A percentile compares a stretch with the other conserved stretches of the same genome.
Conservation (phyloP, 1,140 invertebrate genomes). For the Micrasema longulum region DNA sequence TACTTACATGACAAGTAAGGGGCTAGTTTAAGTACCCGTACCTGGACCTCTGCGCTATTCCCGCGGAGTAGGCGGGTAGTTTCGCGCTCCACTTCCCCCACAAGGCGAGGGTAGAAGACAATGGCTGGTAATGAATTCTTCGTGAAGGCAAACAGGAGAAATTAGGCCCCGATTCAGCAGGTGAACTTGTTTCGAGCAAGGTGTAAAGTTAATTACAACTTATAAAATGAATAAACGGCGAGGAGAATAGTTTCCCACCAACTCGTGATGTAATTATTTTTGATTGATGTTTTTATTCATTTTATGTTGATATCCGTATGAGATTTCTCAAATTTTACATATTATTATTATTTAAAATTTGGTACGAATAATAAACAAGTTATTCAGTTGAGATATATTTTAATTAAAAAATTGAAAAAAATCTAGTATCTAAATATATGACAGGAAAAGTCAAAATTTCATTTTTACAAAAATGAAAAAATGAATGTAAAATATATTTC, state of each 20-base stretch:
- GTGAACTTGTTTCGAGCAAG: conserved; percentile 6
- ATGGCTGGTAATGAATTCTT: conserved; percentile 7
- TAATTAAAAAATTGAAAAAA: too few species aligned
- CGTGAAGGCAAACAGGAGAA: background rate
- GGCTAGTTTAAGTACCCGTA: background rate
- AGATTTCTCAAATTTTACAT: background rate
- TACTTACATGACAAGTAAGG: too few species aligned
- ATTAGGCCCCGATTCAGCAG: conserved; percentile 1
- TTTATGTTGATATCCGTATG: background rate
- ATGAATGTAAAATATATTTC: too few species aligned
- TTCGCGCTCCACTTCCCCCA: background rate
- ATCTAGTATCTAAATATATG: too few species aligned
- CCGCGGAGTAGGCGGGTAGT: too few species aligned
- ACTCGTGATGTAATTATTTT: too few species aligned
- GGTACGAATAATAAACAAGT: background rate
- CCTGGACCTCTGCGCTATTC: background rate
- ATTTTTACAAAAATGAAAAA: too few species aligned
- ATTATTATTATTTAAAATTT: background rate
- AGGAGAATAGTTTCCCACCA: background rate
- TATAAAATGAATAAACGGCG: conserved; percentile 3
- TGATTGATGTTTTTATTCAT: background rate
- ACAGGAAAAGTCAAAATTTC: too few species aligned
- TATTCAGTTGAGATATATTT: background rate
- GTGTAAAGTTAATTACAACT: conserved; percentile 22
- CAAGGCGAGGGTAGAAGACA: background rate